Conservation (phyloP, 2,113 vertebrate genomes). For the Ammospiza caudacuta region DNA sequence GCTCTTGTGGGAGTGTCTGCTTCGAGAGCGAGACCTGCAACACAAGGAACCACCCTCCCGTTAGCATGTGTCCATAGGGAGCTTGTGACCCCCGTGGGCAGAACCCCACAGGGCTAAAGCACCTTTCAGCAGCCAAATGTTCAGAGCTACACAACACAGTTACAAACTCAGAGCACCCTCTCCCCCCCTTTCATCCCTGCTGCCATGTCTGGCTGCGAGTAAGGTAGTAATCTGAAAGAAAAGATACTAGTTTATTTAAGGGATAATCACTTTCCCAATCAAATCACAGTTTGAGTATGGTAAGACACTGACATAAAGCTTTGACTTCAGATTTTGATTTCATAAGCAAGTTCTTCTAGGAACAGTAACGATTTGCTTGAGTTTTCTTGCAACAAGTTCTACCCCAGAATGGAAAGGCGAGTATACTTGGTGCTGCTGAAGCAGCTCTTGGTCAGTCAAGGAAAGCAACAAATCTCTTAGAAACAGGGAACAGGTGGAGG, state of each 20-base stretch:
- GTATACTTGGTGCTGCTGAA: neutral
- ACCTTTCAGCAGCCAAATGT: neutral
- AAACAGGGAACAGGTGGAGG: neutral
- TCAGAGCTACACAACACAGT: neutral
- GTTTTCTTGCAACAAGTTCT: neutral
- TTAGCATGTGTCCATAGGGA: accelerated
- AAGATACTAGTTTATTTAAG: neutral
- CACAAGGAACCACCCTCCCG: neutral
- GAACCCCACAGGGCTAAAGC: neutral
- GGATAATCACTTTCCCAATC: neutral
- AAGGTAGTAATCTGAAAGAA: neutral
- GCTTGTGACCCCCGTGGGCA: neutral
- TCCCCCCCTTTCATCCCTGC: neutral
- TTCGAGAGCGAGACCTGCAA: conserved; percentile 90
- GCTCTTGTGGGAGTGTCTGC: conserved; percentile 92
- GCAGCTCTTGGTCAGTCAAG: neutral
- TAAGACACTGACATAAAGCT: neutral
- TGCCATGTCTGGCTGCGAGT: neutral
- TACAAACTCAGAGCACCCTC: neutral
- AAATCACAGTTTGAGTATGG: neutral
- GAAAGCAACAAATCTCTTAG: neutral
- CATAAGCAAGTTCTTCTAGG: neutral
- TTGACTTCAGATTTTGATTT: neutral
- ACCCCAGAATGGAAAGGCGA: neutral
- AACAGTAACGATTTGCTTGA: neutral